A percentile compares a stretch with the other conserved stretches of the same genome.
Conservation (phyloP, 1,140 invertebrate genomes). For the Cyphomyrmex costatus region DNA sequence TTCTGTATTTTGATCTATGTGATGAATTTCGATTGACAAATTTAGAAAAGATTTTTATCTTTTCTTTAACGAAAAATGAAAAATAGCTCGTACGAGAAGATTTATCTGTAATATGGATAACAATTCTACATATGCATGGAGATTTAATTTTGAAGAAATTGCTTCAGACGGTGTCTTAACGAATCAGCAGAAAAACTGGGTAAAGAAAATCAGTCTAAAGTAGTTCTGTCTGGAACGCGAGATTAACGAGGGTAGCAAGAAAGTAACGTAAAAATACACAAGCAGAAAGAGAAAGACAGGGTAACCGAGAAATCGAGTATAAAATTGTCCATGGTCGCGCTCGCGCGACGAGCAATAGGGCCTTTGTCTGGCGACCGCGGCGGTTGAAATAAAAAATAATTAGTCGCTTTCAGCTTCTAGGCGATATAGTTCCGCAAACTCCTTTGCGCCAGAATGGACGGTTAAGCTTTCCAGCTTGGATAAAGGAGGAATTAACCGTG, state of each 20-base stretch:
- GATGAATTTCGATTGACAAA: neutral
- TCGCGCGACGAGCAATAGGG: slow-evolving; percentile 51
- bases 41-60: neutral
- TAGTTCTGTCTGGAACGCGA: slow-evolving; percentile 48
- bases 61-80: neutral
- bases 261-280: slow-evolving; percentile 48
- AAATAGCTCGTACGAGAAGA: neutral
- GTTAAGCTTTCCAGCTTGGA: slow-evolving; percentile 54
- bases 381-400: slow-evolving; percentile 61
- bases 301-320: slow-evolving; percentile 42
- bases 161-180: slow-evolving; percentile 47
- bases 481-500: slow-evolving; percentile 59
- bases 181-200: slow-evolving; percentile 24
- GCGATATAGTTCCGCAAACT: slow-evolving; percentile 53
- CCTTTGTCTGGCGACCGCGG: slow-evolving; percentile 50
- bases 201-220: slow-evolving; percentile 62
- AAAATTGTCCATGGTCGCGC: slow-evolving; percentile 51
- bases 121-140: neutral
- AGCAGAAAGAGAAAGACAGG: neutral
- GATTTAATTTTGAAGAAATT: slow-evolving; percentile 59
- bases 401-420: slow-evolving; percentile 58
- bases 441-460: slow-evolving; percentile 53
- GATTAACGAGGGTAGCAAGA: slow-evolving; percentile 51
- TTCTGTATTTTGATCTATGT: neutral
- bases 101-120: neutral